Evolutionary conservation across 30 jellyfish, hydroid and myxozoan genomes (phyloP), one percentile per base, ranked within the genome.

Genomic region (Catostylus mosaicus): DNA sequence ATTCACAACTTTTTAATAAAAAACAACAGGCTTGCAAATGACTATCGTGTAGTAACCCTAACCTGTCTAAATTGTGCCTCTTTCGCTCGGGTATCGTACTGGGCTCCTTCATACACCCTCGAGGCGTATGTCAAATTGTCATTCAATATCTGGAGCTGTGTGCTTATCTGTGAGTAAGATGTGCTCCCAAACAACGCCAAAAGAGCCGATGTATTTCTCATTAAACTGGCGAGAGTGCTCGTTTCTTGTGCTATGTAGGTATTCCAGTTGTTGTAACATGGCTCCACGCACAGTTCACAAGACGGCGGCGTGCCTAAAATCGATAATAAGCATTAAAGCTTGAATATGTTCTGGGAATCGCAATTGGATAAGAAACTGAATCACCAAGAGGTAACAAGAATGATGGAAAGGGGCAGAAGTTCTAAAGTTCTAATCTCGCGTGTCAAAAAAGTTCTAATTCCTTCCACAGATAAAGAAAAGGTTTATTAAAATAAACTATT

Each of bases 191-290:
- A 93, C 20, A 70, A 50, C 10, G 90, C 88, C 3, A 93, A 80
- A 75, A 93, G 73, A 1, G 89, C 66, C 22, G 90, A 79, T 12
- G 95, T 89, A 40, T 87, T 93, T 20, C 71, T 45, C 67, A 48
- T 83, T 11, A 93, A 71, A 30, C 45, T 61, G 14, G 86, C 86
- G 75, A 93, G 63, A 10, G 79, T 92, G 26, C 65, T 71, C 27
- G 88, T 76, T 73, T 93, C 98, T 65, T 61, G 80, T 6, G 89
- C 85, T 26, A 93, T 87, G 90, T 84, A 93, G 67, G 63, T 56
- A 23, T 93, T 88, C 98, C 98, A 93, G 88, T 93, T 93, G 82
- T 87, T 96, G 77, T 84, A 93, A 68, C 98, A 93, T 4, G 94
- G 97, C 56, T 96, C 93, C 34, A 56, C 89, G 69, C 98, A 93